These are phyloP conservation scores for Epiblema foenella DNA, from an alignment of 2,888 invertebrate species.

Conservation along the genomic window DNA sequence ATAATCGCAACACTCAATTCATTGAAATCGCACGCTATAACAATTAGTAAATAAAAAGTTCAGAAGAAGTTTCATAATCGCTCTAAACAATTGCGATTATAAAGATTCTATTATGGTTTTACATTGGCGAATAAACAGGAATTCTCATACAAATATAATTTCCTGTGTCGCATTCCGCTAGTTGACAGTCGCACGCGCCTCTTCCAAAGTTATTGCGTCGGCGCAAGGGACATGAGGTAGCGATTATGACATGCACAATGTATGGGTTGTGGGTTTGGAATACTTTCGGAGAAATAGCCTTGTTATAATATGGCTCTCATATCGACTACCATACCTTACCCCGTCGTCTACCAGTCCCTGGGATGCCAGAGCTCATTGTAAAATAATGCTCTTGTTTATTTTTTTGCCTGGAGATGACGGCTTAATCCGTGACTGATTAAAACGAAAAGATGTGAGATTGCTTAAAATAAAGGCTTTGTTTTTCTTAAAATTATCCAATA, in stretches of 20 bases:
- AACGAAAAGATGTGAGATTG: too few species aligned
- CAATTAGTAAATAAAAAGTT: background rate
- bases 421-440: too few species aligned
- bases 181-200: conserved; percentile 40
- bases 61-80: background rate
- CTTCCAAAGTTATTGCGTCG: conserved; percentile 7
- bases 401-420: too few species aligned
- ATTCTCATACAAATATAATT: conserved; percentile 46
- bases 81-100: background rate
- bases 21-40: background rate
- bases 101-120: background rate
- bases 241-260: background rate
- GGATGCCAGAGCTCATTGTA: too few species aligned
- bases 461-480: background rate
- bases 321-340: too few species aligned
- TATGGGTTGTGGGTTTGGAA: too few species aligned
- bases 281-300: too few species aligned
- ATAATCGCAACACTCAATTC: background rate
- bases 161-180: conserved; percentile 47
- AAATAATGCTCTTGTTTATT: too few species aligned
- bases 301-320: too few species aligned
- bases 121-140: conserved; percentile 38
- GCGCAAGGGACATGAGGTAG: background rate
- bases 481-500: background rate
- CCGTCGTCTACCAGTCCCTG: too few species aligned